A percentile compares a stretch with the other conserved stretches of the same genome.
phyloP scores from a whole-genome alignment of 2,888 invertebrate genomes.

The Ornithoptera alexandrae region DNA sequence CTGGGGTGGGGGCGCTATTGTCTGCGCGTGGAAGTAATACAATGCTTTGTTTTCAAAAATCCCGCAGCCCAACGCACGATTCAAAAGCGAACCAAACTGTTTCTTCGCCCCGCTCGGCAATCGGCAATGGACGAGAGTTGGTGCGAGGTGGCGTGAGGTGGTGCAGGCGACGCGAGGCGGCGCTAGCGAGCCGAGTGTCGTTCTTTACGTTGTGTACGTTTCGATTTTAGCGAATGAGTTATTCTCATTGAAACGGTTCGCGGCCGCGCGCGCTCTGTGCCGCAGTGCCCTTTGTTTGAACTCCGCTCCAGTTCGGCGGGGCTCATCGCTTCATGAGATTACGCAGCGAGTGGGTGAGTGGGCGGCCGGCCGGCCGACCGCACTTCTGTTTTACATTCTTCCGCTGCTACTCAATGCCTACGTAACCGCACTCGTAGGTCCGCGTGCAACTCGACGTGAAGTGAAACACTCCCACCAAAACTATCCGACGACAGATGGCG shows the following conservation, averaged over 20 bases:
- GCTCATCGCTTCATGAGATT: slow-evolving; percentile 9
- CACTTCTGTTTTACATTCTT: too few relatives aligned
- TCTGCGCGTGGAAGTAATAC: slow-evolving; percentile 35
- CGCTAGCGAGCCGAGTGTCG: slow-evolving; percentile 32
- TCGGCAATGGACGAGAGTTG: slow-evolving; percentile 33
- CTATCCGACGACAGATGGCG: slow-evolving; percentile 53
- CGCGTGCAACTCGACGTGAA: neutral
- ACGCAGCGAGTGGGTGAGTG: neutral
- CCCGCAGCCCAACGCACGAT: slow-evolving; percentile 37
- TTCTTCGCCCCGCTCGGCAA: slow-evolving; percentile 33
- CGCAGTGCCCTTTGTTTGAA: neutral
- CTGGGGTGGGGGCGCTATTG: slow-evolving; percentile 20
- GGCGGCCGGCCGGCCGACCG: too few relatives aligned
- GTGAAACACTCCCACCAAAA: neutral
- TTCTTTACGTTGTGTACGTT: slow-evolving; percentile 35
- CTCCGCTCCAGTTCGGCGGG: neutral
- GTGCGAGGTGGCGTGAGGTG: too few relatives aligned
- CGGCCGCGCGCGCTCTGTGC: neutral
- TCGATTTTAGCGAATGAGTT: slow-evolving; percentile 49
- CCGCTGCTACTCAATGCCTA: too few relatives aligned
- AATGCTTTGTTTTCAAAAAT: slow-evolving; percentile 32
- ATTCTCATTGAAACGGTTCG: slow-evolving; percentile 38
- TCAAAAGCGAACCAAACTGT: slow-evolving; percentile 31
- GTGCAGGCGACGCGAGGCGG: slow-evolving; percentile 2
- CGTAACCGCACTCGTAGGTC: too few relatives aligned